A percentile compares a stretch with the other conserved stretches of the same genome.
phyloP scores from a whole-genome alignment of 1,140 invertebrate species.

The Arion vulgaris region DNA sequence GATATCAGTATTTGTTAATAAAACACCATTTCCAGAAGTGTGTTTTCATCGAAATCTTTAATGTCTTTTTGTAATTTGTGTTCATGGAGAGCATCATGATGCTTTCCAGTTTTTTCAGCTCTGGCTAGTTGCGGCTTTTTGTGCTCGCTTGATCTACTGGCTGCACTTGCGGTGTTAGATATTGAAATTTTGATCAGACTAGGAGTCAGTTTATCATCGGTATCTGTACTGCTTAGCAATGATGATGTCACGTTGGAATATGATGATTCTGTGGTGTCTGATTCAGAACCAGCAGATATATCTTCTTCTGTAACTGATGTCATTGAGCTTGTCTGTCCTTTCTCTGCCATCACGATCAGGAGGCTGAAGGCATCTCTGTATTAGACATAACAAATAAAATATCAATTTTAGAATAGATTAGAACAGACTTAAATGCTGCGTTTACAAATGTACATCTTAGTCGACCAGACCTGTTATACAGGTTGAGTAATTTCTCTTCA shows the following conservation, averaged over 20 bases:
- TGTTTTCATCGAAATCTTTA: not conserved
- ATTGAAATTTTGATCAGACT: slow-evolving; percentile 29
- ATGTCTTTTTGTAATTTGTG: not conserved
- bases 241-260: slow-evolving; percentile 28
- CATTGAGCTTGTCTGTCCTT: slow-evolving; percentile 37
- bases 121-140: not conserved
- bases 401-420: too few species aligned
- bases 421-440: too few species aligned
- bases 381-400: too few species aligned
- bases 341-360: slow-evolving; percentile 14
- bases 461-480: too few species aligned
- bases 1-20: not conserved
- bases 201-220: slow-evolving; percentile 37
- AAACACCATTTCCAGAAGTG: not conserved
- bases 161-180: not conserved
- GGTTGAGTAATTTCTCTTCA: too few species aligned
- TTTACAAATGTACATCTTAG: too few species aligned
- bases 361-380: not conserved
- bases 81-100: not conserved
- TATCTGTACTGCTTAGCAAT: slow-evolving; percentile 30
- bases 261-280: slow-evolving; percentile 35
- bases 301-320: slow-evolving; percentile 39
- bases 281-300: slow-evolving; percentile 22
- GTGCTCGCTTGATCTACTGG: not conserved
- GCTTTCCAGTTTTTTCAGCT: not conserved